phyloP scores from a whole-genome alignment of 2,113 vertebrate species.

The Raja brachyura region DNA sequence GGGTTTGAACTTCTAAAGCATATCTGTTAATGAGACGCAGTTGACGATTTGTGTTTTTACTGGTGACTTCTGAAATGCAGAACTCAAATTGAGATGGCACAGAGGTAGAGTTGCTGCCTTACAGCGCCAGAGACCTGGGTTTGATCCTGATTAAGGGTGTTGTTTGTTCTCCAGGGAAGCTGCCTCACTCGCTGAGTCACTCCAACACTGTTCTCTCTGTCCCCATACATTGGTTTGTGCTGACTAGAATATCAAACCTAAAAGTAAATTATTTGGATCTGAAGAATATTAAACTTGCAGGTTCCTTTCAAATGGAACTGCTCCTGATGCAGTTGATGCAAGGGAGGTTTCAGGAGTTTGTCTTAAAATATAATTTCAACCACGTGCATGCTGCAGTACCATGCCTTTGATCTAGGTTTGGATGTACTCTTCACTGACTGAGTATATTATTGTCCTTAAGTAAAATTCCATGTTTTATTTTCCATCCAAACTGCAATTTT shows the following conservation, averaged over 20 bases:
- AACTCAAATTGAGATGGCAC: no score
- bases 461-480: not conserved
- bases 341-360: no score
- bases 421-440: not conserved
- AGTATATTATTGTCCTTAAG: not conserved
- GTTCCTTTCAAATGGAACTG: not conserved
- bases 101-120: no score
- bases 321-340: not conserved
- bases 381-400: not conserved
- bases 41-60: no score
- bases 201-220: not conserved
- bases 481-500: not conserved
- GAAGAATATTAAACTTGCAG: no score
- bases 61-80: no score
- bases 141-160: no score
- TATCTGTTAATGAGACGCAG: no score
- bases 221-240: not conserved
- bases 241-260: not conserved
- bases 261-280: not conserved
- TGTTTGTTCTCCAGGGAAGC: no score
- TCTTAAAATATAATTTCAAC: not conserved
- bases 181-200: no score
- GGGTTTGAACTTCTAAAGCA: no score
- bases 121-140: no score
- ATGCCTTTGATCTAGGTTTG: not conserved